Evolutionary conservation across 2,113 vertebrate species (phyloP).

Genomic region (Saimiri boliviensis): DNA sequence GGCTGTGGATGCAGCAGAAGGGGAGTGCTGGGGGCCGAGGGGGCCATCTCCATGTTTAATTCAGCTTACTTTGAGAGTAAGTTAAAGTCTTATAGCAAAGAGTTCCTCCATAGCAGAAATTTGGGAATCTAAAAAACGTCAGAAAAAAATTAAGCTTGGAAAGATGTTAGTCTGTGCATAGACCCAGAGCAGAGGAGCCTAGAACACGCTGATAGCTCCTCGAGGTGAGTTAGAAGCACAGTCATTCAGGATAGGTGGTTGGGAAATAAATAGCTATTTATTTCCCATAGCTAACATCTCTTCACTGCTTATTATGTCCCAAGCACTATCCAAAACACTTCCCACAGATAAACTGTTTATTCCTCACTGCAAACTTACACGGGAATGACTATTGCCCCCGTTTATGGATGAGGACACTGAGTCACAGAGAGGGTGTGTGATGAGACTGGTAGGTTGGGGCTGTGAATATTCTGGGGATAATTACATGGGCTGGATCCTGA

Average conservation of each 20-base stretch:
- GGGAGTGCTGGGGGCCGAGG: background rate
- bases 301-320: background rate
- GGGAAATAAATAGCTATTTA: too few species aligned
- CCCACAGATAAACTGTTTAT: accelerated
- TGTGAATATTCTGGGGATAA: background rate
- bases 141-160: background rate
- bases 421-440: background rate
- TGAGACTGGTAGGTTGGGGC: background rate
- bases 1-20: accelerated
- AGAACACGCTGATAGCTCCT: accelerated
- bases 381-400: background rate
- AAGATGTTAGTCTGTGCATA: background rate
- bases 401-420: background rate
- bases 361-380: accelerated
- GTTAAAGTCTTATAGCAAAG: background rate
- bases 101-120: background rate
- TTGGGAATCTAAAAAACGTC: background rate
- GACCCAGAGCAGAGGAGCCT: background rate
- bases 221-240: background rate
- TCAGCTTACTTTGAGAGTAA: background rate
- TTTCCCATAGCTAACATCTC: background rate
- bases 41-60: background rate
- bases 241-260: background rate
- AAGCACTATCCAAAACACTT: background rate
- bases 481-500: background rate